These are phyloP conservation scores for Macrobrachium rosenbergii DNA, from an alignment of 1,140 invertebrate genomes.

Conservation along the genomic window DNA sequence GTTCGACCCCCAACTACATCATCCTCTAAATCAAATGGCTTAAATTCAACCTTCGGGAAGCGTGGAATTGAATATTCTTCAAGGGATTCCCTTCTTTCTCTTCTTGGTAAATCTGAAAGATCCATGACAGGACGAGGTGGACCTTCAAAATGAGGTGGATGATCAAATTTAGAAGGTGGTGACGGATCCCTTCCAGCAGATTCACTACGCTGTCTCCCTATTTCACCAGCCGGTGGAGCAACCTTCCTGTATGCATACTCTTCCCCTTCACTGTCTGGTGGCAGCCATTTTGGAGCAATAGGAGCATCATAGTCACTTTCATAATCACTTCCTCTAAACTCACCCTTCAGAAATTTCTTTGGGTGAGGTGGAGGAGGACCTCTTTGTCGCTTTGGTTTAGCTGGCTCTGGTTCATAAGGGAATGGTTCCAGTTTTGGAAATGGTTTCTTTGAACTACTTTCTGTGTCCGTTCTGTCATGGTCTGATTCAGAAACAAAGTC, in stretches of 20 bases:
- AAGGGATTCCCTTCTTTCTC: constrained; percentile 66
- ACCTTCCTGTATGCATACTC: constrained; percentile 77
- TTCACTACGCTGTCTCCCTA: constrained; percentile 66
- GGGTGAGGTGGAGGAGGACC: constrained; percentile 74
- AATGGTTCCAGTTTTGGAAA: constrained; percentile 70
- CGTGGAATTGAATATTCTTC: constrained; percentile 65
- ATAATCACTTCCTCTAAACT: constrained; percentile 81
- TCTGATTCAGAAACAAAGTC: constrained; percentile 59
- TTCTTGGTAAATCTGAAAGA: constrained; percentile 64
- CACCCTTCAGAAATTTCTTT: constrained; percentile 79
- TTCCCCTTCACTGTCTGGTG: constrained; percentile 68
- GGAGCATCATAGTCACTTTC: constrained; percentile 81
- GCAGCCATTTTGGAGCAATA: constrained; percentile 75
- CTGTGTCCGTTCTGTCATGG: constrained; percentile 40
- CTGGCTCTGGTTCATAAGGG: constrained; percentile 71
- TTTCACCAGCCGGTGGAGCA: constrained; percentile 70
- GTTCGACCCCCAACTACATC: constrained; percentile 30
- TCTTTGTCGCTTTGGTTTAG: constrained; percentile 58
- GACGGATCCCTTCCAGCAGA: constrained; percentile 75
- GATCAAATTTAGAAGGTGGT: constrained; percentile 77
- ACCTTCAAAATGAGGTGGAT: constrained; percentile 73
- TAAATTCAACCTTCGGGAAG: constrained; percentile 65
- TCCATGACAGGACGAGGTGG: constrained; percentile 72
- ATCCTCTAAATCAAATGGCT: constrained; percentile 59
- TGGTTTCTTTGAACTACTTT: constrained; percentile 30